These are phyloP conservation scores for Acomys russatus DNA, from an alignment of 2,797 vertebrate genomes.

Conservation along the genomic window DNA sequence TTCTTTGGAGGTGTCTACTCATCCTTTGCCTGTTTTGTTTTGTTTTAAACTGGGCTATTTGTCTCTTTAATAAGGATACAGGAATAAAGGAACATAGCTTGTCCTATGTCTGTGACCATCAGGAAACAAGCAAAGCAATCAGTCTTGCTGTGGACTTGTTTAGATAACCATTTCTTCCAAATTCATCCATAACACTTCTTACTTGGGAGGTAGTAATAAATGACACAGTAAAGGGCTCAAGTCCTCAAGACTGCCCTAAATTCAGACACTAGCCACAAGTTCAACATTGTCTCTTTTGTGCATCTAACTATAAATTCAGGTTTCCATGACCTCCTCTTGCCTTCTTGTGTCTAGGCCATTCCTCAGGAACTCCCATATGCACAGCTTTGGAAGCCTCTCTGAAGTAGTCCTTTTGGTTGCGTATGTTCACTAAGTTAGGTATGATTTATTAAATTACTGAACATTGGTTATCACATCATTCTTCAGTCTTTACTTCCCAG, in stretches of 20 bases:
- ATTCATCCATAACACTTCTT: background rate
- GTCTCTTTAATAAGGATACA: background rate
- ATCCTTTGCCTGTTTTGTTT: background rate
- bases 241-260: background rate
- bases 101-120: background rate
- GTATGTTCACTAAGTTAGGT: background rate
- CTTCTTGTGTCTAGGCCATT: background rate
- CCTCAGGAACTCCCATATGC: background rate
- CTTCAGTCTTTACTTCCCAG: background rate
- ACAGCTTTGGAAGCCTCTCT: background rate
- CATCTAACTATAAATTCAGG: background rate
- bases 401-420: background rate
- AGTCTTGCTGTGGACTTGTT: background rate
- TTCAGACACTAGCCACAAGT: background rate
- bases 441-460: background rate
- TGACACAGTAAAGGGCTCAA: background rate
- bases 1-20: background rate
- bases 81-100: background rate
- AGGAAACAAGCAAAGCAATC: background rate
- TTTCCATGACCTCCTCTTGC: background rate
- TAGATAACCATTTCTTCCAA: background rate
- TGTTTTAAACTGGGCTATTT: background rate
- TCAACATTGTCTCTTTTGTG: background rate
- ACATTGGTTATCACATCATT: background rate
- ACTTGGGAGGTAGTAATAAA: background rate